Percentiles rank a stretch among this genome's conserved stretches.
Evolutionary conservation across 2,888 invertebrate genomes (phyloP).

Genomic region (Acrocera orbiculus): DNA sequence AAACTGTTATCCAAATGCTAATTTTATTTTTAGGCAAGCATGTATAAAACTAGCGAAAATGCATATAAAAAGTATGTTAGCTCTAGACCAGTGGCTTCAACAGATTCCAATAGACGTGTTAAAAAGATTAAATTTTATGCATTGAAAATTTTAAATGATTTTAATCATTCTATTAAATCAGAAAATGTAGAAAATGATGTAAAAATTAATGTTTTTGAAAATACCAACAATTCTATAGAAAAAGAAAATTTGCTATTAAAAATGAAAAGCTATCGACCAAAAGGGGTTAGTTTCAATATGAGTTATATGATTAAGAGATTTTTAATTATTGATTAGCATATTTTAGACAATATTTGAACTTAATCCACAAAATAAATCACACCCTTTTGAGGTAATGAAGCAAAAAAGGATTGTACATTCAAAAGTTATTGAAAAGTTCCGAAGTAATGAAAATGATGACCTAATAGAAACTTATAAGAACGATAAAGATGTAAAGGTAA

Average conservation of each 20-base stretch:
- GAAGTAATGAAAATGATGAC: conserved; percentile 12
- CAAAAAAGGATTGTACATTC: conserved; percentile 60
- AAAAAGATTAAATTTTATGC: conserved; percentile 58
- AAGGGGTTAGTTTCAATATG: conserved; percentile 20
- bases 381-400: conserved; percentile 71
- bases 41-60: conserved; percentile 60
- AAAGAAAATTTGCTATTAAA: conserved; percentile 19
- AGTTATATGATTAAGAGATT: background rate
- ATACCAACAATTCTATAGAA: conserved; percentile 9
- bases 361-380: conserved; percentile 59
- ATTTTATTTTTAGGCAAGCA: conserved; percentile 34
- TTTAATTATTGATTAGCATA: conserved; percentile 16
- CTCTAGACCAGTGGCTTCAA: conserved; percentile 75
- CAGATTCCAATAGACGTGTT: conserved; percentile 72
- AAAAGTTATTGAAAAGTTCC: conserved; percentile 33
- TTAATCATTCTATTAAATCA: conserved; percentile 20
- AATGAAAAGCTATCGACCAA: conserved; percentile 27
- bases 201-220: conserved; percentile 12
- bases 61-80: conserved; percentile 80
- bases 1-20: conserved; percentile 1
- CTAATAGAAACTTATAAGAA: too few species aligned
- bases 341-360: conserved; percentile 87
- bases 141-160: conserved; percentile 27
- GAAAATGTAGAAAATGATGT: conserved; percentile 35
- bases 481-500: too few species aligned